A percentile compares a stretch with the other conserved stretches of the same genome.
Conservation (phyloP, 2,797 vertebrate species). For the Spinus olivaceus region DNA sequence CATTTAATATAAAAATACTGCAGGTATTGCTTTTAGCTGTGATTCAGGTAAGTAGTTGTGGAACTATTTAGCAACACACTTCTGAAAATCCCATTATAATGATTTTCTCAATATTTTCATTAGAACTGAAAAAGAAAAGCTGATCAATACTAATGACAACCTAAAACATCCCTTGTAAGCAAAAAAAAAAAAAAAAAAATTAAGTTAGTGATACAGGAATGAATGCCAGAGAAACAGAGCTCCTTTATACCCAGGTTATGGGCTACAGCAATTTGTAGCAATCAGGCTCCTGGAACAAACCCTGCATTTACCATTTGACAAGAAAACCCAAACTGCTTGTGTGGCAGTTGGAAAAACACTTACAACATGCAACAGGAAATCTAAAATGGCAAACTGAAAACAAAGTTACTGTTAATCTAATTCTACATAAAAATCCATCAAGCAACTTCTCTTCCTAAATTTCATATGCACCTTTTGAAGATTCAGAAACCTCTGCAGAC, state of each 20-base stretch:
- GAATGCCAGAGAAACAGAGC: background rate
- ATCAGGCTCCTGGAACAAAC: constrained; percentile 72
- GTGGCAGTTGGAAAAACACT: constrained; percentile 1
- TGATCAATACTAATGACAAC: background rate
- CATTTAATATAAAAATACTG: background rate
- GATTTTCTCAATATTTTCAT: background rate
- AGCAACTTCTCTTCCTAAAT: background rate
- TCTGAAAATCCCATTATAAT: background rate
- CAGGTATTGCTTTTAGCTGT: background rate
- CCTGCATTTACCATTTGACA: constrained; percentile 54
- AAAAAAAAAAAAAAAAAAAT: background rate
- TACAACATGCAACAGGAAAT: background rate
- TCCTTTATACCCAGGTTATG: background rate
- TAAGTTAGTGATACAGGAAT: background rate
- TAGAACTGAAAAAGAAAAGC: background rate
- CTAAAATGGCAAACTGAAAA: background rate
- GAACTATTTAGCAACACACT: background rate
- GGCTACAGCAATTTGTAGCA: background rate
- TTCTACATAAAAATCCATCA: background rate
- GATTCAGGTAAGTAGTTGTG: background rate
- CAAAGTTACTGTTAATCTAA: background rate
- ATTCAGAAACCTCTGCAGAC: background rate
- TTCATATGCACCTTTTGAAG: background rate
- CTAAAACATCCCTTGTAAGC: background rate
- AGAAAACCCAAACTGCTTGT: constrained; percentile 69